Evolutionary conservation across 2,888 invertebrate genomes (phyloP), one percentile per base, ranked within the genome.

Genomic region (Argyra leucocephala): DNA sequence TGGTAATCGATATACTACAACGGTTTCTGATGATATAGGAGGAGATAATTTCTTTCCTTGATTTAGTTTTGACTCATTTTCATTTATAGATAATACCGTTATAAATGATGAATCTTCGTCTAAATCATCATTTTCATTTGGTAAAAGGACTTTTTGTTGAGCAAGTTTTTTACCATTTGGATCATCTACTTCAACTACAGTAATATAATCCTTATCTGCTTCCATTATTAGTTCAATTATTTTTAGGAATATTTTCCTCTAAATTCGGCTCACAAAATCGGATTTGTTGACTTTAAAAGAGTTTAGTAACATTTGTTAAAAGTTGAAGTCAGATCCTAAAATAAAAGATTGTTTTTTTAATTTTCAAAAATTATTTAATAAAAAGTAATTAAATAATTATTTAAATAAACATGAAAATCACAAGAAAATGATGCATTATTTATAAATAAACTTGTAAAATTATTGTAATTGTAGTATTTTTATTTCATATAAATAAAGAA

Each of bases 1-100:
- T 0, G 93, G 91, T 64, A 95, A 84, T 69, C 95, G 84, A 72
- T 90, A 90, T 63, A 96, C 89, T 64, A 88, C 83, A 57, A 95
- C 88, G 74, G 88, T 87, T 72, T 92, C 90, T 64, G 62, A 12
- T 23, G 65, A 18, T 64, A 66, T 63, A 1, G n/a, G 37, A 48
- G 10, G 9, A 15, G 31, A 2, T 37, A n/a, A 60, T 62, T 66
- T 22, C 10, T 10, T 58, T 22, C 24, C 24, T 7, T 21, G 22
- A 59, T 60, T 23, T 73, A 72, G 1, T 72, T 73, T 62, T 31
- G 65, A 65, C 22, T 10, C 65, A 36, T 61, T 57, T 36, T 81
- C 82, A 48, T 85, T 85, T 65, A 86, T 86, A 61, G 84, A 84
- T 67, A 86, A 73, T 59, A 86, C 86, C 66, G 86, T 86, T 67